Conservation (phyloP, 2,888 invertebrate genomes). For the Lasioglossum leucozonium region DNA sequence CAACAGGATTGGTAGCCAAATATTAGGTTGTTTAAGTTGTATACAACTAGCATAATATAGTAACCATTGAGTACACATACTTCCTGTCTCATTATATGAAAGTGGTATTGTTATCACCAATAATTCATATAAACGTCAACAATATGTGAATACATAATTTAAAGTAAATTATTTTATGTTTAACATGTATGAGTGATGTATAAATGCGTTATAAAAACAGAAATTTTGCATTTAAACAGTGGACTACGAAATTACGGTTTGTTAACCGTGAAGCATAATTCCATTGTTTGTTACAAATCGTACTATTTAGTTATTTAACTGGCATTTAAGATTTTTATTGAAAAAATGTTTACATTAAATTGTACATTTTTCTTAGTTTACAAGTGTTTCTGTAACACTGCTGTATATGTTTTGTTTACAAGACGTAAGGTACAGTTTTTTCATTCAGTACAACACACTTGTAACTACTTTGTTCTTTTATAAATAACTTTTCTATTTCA, state of each 20-base stretch:
- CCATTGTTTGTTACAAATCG: slow-evolving; percentile 13
- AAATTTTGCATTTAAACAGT: slow-evolving; percentile 59
- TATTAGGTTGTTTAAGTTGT: slow-evolving; percentile 33
- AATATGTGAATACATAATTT: slow-evolving; percentile 49
- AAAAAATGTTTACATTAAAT: slow-evolving; percentile 45
- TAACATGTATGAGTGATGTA: slow-evolving; percentile 42
- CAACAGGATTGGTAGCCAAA: slow-evolving; percentile 59
- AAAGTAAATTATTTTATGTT: slow-evolving; percentile 62
- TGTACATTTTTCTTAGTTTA: slow-evolving; percentile 30
- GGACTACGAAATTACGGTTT: background rate
- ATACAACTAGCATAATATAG: slow-evolving; percentile 37
- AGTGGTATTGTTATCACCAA: slow-evolving; percentile 50
- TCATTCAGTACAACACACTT: slow-evolving; percentile 17
- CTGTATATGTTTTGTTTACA: slow-evolving; percentile 25
- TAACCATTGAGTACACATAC: slow-evolving; percentile 45
- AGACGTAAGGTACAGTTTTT: slow-evolving; percentile 42
- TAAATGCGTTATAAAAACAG: slow-evolving; percentile 52
- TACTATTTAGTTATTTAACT: slow-evolving; percentile 24
- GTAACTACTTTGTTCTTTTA: slow-evolving; percentile 4
- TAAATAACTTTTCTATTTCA: slow-evolving; percentile 6
- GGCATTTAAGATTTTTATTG: slow-evolving; percentile 41
- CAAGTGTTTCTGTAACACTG: slow-evolving; percentile 15
- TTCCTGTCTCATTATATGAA: slow-evolving; percentile 49
- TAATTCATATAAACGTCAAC: slow-evolving; percentile 33
- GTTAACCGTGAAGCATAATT: slow-evolving; percentile 24